Percentiles rank a stretch among this genome's conserved stretches.
Evolutionary conservation across 2,888 invertebrate species (phyloP).

Genomic region (Sarcophaga subvicina): DNA sequence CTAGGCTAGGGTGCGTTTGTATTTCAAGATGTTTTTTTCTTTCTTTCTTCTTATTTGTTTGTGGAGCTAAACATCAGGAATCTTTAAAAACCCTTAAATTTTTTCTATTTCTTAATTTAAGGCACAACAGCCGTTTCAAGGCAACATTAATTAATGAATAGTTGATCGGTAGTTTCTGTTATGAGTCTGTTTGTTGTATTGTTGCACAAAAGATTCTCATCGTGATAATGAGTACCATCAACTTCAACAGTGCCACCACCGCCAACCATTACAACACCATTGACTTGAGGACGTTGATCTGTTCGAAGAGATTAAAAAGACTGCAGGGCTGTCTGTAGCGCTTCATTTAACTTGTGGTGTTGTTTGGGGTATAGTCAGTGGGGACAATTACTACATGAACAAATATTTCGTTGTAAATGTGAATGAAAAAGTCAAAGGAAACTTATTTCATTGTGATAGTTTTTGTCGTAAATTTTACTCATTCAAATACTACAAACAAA

Average conservation of each 20-base stretch:
- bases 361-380: slow-evolving; percentile 64
- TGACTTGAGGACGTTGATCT: slow-evolving; percentile 57
- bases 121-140: slow-evolving; percentile 51
- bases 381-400: slow-evolving; percentile 51
- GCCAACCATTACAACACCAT: not conserved
- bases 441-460: slow-evolving; percentile 16
- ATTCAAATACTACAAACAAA: not conserved
- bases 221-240: slow-evolving; percentile 4
- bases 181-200: slow-evolving; percentile 14
- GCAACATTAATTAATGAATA: slow-evolving; percentile 60
- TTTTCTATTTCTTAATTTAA: slow-evolving; percentile 23
- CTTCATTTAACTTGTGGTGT: slow-evolving; percentile 63
- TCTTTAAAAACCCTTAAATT: not conserved
- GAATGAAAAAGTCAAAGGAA: slow-evolving; percentile 47
- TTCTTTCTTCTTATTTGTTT: slow-evolving; percentile 13
- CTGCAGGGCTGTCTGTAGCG: slow-evolving; percentile 59
- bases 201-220: slow-evolving; percentile 49
- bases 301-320: slow-evolving; percentile 59
- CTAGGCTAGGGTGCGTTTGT: not conserved
- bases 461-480: slow-evolving; percentile 31
- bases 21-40: not conserved
- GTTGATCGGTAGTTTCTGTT: slow-evolving; percentile 55
- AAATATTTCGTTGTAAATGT: slow-evolving; percentile 25
- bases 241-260: not conserved
- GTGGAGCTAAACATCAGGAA: slow-evolving; percentile 24